Evolutionary conservation across 2,113 vertebrate species (phyloP).

Genomic region (Anguilla rostrata): DNA sequence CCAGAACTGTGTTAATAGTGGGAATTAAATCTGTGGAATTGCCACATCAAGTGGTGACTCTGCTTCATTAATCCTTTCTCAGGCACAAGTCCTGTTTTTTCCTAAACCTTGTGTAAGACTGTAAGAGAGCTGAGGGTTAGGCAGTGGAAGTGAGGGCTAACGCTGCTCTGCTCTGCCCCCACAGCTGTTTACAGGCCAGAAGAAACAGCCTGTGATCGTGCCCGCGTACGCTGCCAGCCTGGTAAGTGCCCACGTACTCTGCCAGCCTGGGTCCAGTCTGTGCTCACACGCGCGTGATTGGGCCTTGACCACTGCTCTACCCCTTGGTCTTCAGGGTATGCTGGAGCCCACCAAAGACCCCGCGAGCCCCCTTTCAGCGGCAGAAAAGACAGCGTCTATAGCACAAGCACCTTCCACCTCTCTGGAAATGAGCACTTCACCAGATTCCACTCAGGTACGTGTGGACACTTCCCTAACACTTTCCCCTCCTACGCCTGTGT

Average conservation of each 20-base stretch:
- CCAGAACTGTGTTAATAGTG: too few relatives aligned
- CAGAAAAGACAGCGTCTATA: slow-evolving; percentile 96
- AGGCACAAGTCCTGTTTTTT: neutral
- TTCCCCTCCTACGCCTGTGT: too few relatives aligned
- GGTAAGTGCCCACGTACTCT: slow-evolving; percentile 71
- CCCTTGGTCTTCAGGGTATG: slow-evolving; percentile 80
- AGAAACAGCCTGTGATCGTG: slow-evolving; percentile 97
- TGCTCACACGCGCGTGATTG: too few relatives aligned
- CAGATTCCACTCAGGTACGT: slow-evolving; percentile 84
- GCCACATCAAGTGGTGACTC: too few relatives aligned
- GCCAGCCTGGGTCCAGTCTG: too few relatives aligned
- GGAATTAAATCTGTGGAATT: too few relatives aligned
- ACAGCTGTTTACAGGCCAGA: slow-evolving; percentile 97
- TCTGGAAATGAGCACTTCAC: slow-evolving; percentile 76
- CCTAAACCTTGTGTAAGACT: too few relatives aligned
- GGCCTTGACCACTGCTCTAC: too few relatives aligned
- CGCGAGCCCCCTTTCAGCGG: slow-evolving; percentile 91
- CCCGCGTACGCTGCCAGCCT: slow-evolving; percentile 97
- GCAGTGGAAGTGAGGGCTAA: neutral
- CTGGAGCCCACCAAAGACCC: slow-evolving; percentile 98
- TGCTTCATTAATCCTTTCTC: neutral
- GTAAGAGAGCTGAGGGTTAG: neutral
- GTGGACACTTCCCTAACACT: neutral
- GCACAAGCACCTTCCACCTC: slow-evolving; percentile 78
- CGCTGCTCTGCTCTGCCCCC: slow-evolving; percentile 34